Base-by-base conservation (phyloP, 2,888 invertebrate species). In the Philopedon plagiatum region DNA sequence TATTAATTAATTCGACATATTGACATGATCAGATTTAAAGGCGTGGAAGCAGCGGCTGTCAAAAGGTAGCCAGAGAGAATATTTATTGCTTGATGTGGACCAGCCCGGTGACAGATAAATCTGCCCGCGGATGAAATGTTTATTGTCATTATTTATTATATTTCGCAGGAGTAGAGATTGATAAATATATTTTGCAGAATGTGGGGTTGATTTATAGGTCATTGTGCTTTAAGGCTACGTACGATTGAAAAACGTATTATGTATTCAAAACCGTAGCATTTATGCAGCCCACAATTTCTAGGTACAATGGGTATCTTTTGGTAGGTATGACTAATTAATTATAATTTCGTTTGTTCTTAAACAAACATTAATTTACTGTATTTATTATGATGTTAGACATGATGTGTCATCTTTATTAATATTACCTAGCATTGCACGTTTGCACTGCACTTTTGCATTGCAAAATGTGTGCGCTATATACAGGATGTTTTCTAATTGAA, bases 61-160 rank as follows among this genome's bases (percentile, higher is more conserved):
- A 64, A 64, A 70, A 70, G 70, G 70, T 64, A 70, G 70, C 70
- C 70, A 58, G 39, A 57, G 39, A 64, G 23, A 58, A 51, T 64
- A 70, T 70, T 70, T 70, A 70, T 64, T 21, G 69, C 51, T 44
- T 34, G 51, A 56, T 23, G 60, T 26, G 41, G 37, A 60, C 46
- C 67, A 49, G 56, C 56, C 29, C 56, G 37, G 62, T 62, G 68
- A 70, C 70, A 70, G 70, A 70, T 70, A 70, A 70, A 70, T 70
- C 70, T 64, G 70, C 49, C 58, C 32, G 58, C 29, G 46, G 44
- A 64, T 63, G 70, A 70, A 58, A 70, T 70, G 70, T 70, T 70
- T 70, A 70, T 70, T 70, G 70, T 63, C 70, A 58, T 70, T 70
- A 70, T 70, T 70, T 70, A 70, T 70, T 64, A 64, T 67, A 60